Conservation (phyloP, 2,113 vertebrate species). For the Pelecanoides urinatrix region DNA sequence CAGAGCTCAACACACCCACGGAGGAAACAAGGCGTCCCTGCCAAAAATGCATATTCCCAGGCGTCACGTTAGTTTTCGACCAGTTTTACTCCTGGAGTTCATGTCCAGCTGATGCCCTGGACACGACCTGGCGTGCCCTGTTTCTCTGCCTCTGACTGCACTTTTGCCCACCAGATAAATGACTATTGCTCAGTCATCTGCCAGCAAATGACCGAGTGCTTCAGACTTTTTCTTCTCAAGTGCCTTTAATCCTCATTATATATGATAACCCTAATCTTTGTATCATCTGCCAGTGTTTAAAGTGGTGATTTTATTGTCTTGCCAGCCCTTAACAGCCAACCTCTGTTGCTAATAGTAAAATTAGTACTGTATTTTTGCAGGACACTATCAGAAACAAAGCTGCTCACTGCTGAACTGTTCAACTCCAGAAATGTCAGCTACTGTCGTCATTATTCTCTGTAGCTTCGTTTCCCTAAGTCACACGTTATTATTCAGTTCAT, state of each 20-base stretch:
- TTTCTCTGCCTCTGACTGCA: neutral
- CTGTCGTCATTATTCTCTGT: neutral
- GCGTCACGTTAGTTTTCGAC: rapidly evolving
- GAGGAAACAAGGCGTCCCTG: neutral
- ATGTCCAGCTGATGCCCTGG: neutral
- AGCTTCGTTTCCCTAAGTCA: neutral
- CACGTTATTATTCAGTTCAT: neutral
- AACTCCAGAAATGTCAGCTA: neutral
- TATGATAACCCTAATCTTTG: neutral
- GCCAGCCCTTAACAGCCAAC: neutral
- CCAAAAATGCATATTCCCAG: neutral
- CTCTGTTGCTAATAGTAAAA: neutral
- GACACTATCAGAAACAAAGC: neutral
- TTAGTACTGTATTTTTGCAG: neutral
- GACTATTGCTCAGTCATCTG: neutral
- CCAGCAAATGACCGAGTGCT: neutral
- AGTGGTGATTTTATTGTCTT: neutral
- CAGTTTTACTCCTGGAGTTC: neutral
- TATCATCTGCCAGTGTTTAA: neutral
- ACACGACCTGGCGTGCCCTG: rapidly evolving
- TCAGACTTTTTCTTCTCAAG: neutral
- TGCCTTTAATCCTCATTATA: neutral
- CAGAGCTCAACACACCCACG: neutral
- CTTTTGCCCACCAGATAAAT: neutral
- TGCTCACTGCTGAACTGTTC: neutral